Conservation (phyloP, 2,113 vertebrate genomes). For the mouse (Mus musculus) region DNA sequence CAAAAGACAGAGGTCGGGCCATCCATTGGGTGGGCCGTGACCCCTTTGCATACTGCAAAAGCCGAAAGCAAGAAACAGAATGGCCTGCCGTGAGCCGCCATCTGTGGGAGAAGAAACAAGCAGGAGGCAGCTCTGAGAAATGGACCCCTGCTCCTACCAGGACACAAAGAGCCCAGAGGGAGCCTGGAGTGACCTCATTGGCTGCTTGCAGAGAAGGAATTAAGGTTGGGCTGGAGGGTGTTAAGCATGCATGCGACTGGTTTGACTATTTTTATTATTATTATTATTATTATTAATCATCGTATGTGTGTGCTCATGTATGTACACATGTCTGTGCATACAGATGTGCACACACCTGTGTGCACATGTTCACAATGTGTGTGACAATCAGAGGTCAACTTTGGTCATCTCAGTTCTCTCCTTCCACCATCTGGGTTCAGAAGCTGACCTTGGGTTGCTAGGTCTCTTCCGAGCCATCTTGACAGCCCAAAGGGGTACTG, state of each 20-base stretch:
- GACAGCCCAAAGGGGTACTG: neutral
- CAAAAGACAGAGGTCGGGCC: neutral
- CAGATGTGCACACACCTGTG: too few species aligned
- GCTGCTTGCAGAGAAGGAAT: neutral
- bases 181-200: neutral
- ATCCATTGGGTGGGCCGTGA: neutral
- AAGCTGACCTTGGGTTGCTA: too few species aligned
- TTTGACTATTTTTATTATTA: neutral
- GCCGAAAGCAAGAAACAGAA: neutral
- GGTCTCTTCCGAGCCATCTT: neutral
- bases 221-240: fast-evolving
- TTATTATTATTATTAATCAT: neutral
- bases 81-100: neutral
- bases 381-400: neutral
- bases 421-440: neutral
- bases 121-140: neutral
- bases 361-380: neutral
- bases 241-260: neutral
- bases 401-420: neutral
- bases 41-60: neutral
- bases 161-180: neutral
- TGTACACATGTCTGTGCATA: neutral
- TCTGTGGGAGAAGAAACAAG: neutral
- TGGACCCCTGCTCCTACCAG: neutral
- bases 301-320: too few species aligned